phyloP scores from a whole-genome alignment of 2,113 vertebrate genomes.

The Mesitornis unicolor region DNA sequence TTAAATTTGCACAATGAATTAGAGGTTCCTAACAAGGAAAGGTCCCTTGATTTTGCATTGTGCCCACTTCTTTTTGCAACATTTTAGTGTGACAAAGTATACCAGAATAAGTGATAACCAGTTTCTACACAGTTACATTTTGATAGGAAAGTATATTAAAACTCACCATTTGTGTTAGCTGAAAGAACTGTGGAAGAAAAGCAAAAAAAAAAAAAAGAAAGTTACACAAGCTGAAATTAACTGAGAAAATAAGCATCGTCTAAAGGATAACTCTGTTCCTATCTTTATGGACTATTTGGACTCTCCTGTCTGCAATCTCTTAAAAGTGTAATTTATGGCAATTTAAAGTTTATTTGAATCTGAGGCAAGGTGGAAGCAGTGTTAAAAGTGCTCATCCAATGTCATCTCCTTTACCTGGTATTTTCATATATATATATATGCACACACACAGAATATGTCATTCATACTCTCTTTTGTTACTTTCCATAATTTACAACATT shows the following conservation, averaged over 20 bases:
- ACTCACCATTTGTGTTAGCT: slow-evolving; percentile 89
- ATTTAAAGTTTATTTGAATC: background rate
- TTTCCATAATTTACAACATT: background rate
- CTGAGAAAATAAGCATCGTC: background rate
- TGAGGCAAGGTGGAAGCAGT: background rate
- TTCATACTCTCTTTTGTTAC: background rate
- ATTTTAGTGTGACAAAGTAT: background rate
- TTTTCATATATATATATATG: background rate
- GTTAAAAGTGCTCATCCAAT: background rate
- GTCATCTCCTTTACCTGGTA: background rate
- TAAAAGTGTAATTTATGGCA: background rate
- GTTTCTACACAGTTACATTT: background rate
- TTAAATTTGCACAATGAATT: background rate
- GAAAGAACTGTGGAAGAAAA: slow-evolving; percentile 79
- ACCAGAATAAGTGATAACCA: background rate
- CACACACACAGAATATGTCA: background rate
- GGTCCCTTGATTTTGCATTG: background rate
- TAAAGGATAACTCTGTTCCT: background rate
- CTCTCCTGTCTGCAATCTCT: background rate
- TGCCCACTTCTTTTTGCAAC: background rate
- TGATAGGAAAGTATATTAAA: background rate
- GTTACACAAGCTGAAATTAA: background rate
- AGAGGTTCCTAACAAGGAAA: background rate
- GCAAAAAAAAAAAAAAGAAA: background rate
- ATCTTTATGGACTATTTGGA: background rate